These are phyloP conservation scores for Caiman crocodilus DNA, from an alignment of 2,797 vertebrate species.

Conservation along the genomic window DNA sequence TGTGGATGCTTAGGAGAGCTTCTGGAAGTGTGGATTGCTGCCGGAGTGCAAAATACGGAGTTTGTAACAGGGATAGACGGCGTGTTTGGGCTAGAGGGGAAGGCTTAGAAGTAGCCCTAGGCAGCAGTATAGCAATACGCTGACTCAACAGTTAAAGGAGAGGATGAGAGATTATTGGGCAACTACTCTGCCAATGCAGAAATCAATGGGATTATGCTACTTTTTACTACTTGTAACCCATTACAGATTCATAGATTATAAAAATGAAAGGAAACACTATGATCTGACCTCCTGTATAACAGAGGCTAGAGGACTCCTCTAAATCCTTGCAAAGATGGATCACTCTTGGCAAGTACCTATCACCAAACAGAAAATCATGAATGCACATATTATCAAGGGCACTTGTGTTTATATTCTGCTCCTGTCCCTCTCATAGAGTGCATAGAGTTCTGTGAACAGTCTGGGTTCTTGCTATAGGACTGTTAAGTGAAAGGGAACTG, in stretches of 20 bases:
- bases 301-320: conserved; percentile 18
- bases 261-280: not conserved
- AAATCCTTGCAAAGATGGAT: conserved; percentile 36
- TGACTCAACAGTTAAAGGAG: not conserved
- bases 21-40: no score
- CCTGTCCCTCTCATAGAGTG: no score
- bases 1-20: no score
- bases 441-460: conserved; percentile 49
- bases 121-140: no score
- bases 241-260: not conserved
- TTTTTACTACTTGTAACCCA: not conserved
- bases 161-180: not conserved
- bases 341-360: conserved; percentile 1
- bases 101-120: no score
- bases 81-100: no score
- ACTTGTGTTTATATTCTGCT: conserved; percentile 65
- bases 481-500: conserved; percentile 55
- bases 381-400: not conserved
- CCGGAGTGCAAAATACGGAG: no score
- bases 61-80: no score
- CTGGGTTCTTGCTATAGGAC: not conserved
- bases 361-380: conserved; percentile 33
- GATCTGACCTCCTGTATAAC: conserved; percentile 10
- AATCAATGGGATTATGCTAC: not conserved
- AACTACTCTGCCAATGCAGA: not conserved